These are phyloP conservation scores for Polymixis flavicincta DNA, from an alignment of 2,888 invertebrate species.

Conservation along the genomic window DNA sequence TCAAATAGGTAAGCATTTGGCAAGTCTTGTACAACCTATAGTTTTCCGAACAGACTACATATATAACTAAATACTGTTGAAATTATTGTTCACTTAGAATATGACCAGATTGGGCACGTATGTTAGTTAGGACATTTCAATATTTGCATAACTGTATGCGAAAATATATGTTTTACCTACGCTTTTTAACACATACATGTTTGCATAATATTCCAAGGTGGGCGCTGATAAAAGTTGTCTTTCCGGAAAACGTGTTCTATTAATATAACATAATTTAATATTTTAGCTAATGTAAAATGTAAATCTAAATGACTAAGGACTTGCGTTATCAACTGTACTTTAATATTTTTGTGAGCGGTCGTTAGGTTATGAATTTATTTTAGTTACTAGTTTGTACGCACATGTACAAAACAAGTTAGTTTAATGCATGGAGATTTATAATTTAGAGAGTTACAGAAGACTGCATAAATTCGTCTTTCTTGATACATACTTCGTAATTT, in stretches of 20 bases:
- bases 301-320: slow-evolving; percentile 2
- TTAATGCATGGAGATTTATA: neutral
- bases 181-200: slow-evolving; percentile 23
- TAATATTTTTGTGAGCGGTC: neutral
- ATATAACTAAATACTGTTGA: slow-evolving; percentile 2
- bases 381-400: neutral
- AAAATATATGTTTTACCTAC: slow-evolving; percentile 25
- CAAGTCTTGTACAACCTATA: neutral
- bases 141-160: slow-evolving; percentile 38
- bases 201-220: slow-evolving; percentile 27
- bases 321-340: slow-evolving; percentile 9
- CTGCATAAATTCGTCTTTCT: neutral
- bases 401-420: neutral
- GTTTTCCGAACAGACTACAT: neutral
- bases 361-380: slow-evolving; percentile 21
- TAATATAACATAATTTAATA: neutral
- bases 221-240: slow-evolving; percentile 11
- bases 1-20: neutral
- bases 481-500: neutral
- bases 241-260: slow-evolving; percentile 20
- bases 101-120: slow-evolving; percentile 44
- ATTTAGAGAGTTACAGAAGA: neutral
- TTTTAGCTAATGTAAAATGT: slow-evolving; percentile 27
- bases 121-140: neutral
- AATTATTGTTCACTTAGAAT: slow-evolving; percentile 12